Evolutionary conservation across 2,797 vertebrate genomes (phyloP), one percentile per base, ranked within the genome.

Genomic region (Danionella dracula): DNA sequence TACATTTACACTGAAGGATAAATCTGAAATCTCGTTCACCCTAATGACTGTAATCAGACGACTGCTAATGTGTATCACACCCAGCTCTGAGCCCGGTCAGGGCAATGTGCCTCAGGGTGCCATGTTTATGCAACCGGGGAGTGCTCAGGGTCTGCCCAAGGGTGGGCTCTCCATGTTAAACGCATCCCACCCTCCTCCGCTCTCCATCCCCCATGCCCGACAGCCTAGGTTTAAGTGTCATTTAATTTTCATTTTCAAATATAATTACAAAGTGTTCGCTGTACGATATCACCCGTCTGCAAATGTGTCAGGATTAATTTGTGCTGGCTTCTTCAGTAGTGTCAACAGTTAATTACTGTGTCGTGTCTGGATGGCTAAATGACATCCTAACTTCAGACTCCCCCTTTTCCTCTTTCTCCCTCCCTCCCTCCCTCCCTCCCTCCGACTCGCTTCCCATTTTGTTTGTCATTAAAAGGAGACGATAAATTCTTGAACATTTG

Each of bases 231-330:
- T 94, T 96, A 99, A 98, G 94, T 99, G 96, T 99, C 94, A 96
- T 97, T 99, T 98, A 94, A 99, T 98, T 98, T 98, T 98, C 93
- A 96, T 98, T 97, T 97, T 97, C 92, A 96, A 95, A 98, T 98
- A 98, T 98, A 98, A 99, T 99, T 99, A 99, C 94, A 95, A 97
- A 98, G 93, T 95, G 93, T 96, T 96, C 94, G 92, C 96, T 95
- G 94, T 96, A 93, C 96, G 95, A 98, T 97, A 96, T 93, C 91
- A 91, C 91, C 93, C 94, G 93, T 97, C 95, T 98, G 95, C 94
- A 97, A 97, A 99, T 99, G 96, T 99, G 96, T 99, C 97, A 98
- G 91, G 94, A 98, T 98, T 96, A 96, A 99, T 99, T 99, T 99
- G 94, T 93, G 95, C 93, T 90, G 92, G 92, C 93, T 96, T 93